A percentile compares a stretch with the other conserved stretches of the same genome.
These are phyloP conservation scores for Zoanthus sociatus DNA, from an alignment of 92 coral and sea anemone species.

Conservation along the genomic window DNA sequence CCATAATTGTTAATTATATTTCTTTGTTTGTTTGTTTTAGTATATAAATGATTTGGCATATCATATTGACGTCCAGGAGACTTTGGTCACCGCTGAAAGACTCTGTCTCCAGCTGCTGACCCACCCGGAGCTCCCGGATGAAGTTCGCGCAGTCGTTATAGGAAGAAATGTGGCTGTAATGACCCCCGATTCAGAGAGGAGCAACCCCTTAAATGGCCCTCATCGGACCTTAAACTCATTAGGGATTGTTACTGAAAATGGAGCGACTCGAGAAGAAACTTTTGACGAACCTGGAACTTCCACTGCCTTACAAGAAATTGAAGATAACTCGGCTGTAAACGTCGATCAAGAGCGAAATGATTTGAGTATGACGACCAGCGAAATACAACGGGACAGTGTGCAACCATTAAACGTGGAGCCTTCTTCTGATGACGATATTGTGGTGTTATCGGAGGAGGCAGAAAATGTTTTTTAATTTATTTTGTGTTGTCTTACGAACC, in stretches of 20 bases:
- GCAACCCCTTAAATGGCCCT: constrained; percentile 70
- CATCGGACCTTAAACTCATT: constrained; percentile 25
- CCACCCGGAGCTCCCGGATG: constrained; percentile 85
- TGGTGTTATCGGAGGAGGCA: constrained; percentile 89
- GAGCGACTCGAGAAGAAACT: constrained; percentile 10
- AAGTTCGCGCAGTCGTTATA: constrained; percentile 78
- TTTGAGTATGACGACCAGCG: constrained; percentile 56
- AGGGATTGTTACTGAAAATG: constrained; percentile 24
- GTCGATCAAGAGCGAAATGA: constrained; percentile 66
- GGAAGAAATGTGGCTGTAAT: constrained; percentile 89
- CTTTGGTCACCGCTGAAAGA: constrained; percentile 81
- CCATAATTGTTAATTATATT: no score
- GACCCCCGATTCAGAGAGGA: constrained; percentile 85
- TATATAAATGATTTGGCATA: constrained; percentile 93
- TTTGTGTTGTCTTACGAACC: background rate
- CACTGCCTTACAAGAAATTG: constrained; percentile 28
- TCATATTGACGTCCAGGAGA: constrained; percentile 85
- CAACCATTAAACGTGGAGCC: constrained; percentile 69
- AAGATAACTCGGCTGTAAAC: constrained; percentile 30
- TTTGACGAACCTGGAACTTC: constrained; percentile 30
- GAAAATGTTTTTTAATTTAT: constrained; percentile 77
- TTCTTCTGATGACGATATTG: constrained; percentile 88
- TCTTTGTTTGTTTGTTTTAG: constrained; percentile 44
- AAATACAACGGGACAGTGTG: constrained; percentile 20
- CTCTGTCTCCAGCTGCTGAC: constrained; percentile 88